Base-by-base conservation (phyloP, 2,113 vertebrate genomes). In the Cyanoderma ruficeps region DNA sequence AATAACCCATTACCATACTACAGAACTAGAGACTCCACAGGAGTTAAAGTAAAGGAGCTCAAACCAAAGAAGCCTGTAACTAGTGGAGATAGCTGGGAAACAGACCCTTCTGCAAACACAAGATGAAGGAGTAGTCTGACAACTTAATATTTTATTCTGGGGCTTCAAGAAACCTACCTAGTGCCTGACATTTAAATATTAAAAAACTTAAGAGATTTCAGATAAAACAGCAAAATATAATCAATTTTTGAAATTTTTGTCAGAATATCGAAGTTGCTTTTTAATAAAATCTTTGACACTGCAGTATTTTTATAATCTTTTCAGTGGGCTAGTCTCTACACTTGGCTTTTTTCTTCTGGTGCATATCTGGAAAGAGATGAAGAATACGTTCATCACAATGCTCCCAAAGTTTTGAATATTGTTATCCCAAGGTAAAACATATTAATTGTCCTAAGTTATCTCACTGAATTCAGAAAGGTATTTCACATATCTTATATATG, bases 191-290 rank as follows among this genome's bases (percentile, higher is more conserved):
- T 96, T 88, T 95, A 70, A 83, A 90, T 56, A 81, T 2, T 10
- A 28, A 31, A 60, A 67, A 94, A 81, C 21, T 67, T 60, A 49
- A 69, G 55, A 83, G 18, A 89, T 61, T 67, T 91, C 55, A 80
- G 44, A 83, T 80, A 76, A 94, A 79, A 64, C 18, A 82, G 55
- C 24, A 93, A 94, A 94, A 80, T 80, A 33, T 4, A 69, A 20
- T 77, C 57, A 83, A 21, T n/a, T n/a, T n/a, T n/a, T 87, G 27
- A 87, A 83, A 27, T 87, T 90, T 78, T 89, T 88, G 23, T 90
- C 42, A 87, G 94, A 97, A 94, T 87, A 69, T 90, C 83, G 82
- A 47, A 87, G 69, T 55, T 76, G 31, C 41, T 94, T 94, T 91
- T 85, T 79, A 75, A 83, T 24, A 15, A 94, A 93, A 89, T 84